Evolutionary conservation across 1,140 invertebrate genomes (phyloP).

Genomic region (Drosophila burlai): DNA sequence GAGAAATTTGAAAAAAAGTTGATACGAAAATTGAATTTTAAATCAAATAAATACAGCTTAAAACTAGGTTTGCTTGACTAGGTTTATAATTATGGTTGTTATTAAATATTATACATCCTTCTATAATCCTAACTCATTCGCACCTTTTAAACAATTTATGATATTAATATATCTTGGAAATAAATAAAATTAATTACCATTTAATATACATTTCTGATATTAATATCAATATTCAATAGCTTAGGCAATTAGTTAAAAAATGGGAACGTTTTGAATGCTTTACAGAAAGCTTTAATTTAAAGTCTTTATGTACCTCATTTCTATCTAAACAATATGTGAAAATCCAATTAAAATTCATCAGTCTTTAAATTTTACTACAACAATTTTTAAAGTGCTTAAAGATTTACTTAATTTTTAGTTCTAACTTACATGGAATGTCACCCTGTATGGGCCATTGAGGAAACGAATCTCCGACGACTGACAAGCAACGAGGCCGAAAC

Average conservation of each 20-base stretch:
- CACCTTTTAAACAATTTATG: accelerated
- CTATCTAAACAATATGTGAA: too few relatives aligned
- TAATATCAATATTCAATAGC: not conserved
- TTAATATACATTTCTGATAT: not conserved
- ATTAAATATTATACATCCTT: not conserved
- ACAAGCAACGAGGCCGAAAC: constrained; percentile 17
- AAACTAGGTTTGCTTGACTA: not conserved
- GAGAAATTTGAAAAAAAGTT: not conserved
- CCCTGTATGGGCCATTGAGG: constrained; percentile 38
- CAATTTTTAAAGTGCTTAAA: not conserved
- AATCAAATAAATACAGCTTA: not conserved
- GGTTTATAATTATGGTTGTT: not conserved
- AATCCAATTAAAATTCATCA: too few relatives aligned
- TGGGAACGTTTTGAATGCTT: not conserved
- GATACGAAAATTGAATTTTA: not conserved
- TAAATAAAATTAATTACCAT: not conserved
- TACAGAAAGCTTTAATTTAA: not conserved
- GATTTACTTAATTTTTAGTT: not conserved
- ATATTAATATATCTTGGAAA: not conserved
- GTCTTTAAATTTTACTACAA: too few relatives aligned
- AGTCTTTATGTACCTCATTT: not conserved
- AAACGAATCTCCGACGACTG: constrained; percentile 14
- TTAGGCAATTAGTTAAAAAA: not conserved
- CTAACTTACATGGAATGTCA: constrained; percentile 11
- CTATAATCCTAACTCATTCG: not conserved